Evolutionary conservation across 2,888 invertebrate species (phyloP).

Genomic region (Eulithis prunata): DNA sequence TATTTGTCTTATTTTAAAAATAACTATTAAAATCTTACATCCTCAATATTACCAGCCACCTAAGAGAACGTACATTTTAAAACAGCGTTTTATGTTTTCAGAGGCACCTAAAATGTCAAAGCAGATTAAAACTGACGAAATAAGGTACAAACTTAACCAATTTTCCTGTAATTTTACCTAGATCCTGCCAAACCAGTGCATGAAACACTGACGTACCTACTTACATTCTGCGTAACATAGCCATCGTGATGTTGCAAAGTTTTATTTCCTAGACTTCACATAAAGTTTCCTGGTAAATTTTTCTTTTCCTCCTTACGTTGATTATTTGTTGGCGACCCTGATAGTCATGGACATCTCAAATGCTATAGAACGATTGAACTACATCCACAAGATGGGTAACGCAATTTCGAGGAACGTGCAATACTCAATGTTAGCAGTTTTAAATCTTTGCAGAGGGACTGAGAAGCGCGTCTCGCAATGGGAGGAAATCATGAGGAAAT

Average conservation of each 20-base stretch:
- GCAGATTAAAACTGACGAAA: neutral
- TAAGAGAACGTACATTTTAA: neutral
- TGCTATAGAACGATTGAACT: slow-evolving; percentile 8
- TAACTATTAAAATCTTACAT: too few relatives aligned
- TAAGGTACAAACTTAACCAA: too few relatives aligned
- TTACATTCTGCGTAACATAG: slow-evolving; percentile 1
- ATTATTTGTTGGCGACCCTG: too few relatives aligned
- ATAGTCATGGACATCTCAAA: slow-evolving; percentile 8
- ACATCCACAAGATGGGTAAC: slow-evolving; percentile 5
- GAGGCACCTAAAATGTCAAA: slow-evolving; percentile 10
- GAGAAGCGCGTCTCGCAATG: slow-evolving; percentile 68
- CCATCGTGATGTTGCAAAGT: slow-evolving; percentile 7
- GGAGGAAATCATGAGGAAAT: slow-evolving; percentile 74
- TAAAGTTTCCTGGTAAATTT: too few relatives aligned
- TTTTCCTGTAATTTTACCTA: too few relatives aligned
- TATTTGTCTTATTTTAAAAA: too few relatives aligned
- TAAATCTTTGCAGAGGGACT: slow-evolving; percentile 35
- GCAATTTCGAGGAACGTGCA: slow-evolving; percentile 5
- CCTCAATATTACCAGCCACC: too few relatives aligned
- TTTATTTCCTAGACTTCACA: neutral
- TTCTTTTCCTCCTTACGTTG: too few relatives aligned
- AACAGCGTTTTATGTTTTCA: neutral
- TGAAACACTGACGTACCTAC: too few relatives aligned
- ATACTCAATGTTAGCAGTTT: neutral
- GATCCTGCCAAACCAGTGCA: too few relatives aligned